phyloP scores from a whole-genome alignment of 2,113 vertebrate genomes.

The Apteryx mantelli region DNA sequence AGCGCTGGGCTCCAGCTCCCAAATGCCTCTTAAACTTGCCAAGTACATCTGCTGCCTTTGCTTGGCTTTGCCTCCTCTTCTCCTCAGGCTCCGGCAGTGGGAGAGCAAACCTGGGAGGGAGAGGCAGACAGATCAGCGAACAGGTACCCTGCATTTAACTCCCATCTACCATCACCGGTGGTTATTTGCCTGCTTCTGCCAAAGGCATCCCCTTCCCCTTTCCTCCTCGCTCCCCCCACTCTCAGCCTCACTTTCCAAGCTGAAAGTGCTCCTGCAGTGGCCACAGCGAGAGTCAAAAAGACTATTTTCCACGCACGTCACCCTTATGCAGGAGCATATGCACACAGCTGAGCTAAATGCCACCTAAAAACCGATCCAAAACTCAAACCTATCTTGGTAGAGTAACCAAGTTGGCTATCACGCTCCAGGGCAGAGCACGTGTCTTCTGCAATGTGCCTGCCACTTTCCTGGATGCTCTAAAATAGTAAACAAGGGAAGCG shows the following conservation, averaged over 20 bases:
- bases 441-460: not conserved
- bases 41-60: not conserved
- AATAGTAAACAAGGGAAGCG: accelerated
- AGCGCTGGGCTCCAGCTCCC: not conserved
- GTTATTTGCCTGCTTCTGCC: not conserved
- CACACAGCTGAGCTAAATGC: not conserved
- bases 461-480: accelerated
- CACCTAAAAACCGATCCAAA: not conserved
- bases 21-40: not conserved
- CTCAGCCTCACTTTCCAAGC: not conserved
- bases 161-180: accelerated
- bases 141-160: not conserved
- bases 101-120: not conserved
- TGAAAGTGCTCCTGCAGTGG: not conserved
- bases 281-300: not conserved
- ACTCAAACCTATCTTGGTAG: accelerated
- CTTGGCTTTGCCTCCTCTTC: not conserved
- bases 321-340: accelerated
- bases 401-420: not conserved
- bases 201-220: not conserved
- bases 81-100: not conserved
- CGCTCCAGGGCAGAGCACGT: accelerated
- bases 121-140: not conserved
- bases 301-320: accelerated
- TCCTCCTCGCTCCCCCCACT: too few relatives aligned